phyloP scores from a whole-genome alignment of 2,888 invertebrate species.

The Podotricha telesiphe region DNA sequence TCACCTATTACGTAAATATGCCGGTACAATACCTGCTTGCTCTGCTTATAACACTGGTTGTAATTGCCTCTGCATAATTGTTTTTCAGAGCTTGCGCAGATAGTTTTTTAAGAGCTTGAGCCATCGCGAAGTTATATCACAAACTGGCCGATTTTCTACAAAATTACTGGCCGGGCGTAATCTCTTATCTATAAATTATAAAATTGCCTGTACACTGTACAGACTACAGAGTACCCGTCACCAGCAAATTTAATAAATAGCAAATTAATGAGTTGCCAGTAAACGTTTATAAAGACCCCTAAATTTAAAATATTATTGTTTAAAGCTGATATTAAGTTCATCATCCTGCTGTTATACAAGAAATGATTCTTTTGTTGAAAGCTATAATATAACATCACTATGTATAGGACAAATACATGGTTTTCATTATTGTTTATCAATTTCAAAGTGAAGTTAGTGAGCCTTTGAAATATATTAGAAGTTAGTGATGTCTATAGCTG shows the following conservation, averaged over 20 bases:
- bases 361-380: neutral
- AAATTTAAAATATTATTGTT: neutral
- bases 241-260: conserved; percentile 15
- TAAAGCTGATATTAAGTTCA: neutral
- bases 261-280: conserved; percentile 15
- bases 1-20: conserved; percentile 63
- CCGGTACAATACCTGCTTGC: conserved; percentile 70
- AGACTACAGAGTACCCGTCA: conserved; percentile 3
- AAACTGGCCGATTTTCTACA: conserved; percentile 10
- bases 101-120: conserved; percentile 66
- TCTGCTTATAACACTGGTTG: conserved; percentile 55
- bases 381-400: neutral
- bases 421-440: neutral
- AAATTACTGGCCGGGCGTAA: conserved; percentile 26
- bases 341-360: neutral
- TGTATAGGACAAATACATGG: neutral
- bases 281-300: neutral
- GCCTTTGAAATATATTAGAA: neutral
- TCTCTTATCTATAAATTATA: conserved; percentile 21
- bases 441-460: neutral
- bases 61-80: conserved; percentile 61
- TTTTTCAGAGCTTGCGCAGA: conserved; percentile 65
- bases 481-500: neutral
- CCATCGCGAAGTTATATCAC: conserved; percentile 54
- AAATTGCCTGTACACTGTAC: conserved; percentile 4